Evolutionary conservation across 2,888 invertebrate species (phyloP).

Genomic region (Tuberolachnus salignus): DNA sequence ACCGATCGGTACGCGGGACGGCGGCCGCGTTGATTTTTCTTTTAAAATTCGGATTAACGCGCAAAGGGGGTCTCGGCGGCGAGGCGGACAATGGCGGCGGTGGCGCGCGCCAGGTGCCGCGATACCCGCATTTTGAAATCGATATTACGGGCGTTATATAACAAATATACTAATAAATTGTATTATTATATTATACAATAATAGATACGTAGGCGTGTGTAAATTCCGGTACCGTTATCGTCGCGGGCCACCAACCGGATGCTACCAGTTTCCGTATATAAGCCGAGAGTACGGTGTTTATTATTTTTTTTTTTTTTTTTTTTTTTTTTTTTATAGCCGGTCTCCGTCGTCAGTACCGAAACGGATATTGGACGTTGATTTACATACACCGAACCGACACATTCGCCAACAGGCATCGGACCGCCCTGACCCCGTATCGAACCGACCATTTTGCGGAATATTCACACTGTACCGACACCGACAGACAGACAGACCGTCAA

Average conservation of each 20-base stretch:
- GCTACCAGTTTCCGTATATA: slow-evolving; percentile 18
- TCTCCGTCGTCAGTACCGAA: background rate
- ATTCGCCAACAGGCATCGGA: no score
- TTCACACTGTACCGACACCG: no score
- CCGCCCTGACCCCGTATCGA: no score
- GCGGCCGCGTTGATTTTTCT: slow-evolving; percentile 27
- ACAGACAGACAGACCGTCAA: no score
- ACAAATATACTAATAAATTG: no score
- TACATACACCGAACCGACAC: no score
- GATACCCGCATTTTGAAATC: slow-evolving; percentile 10
- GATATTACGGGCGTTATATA: slow-evolving; percentile 12
- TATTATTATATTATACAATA: background rate
- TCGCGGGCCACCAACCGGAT: slow-evolving; percentile 32
- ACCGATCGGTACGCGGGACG: background rate
- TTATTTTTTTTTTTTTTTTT: no score
- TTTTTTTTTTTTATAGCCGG: no score
- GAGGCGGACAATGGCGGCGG: background rate
- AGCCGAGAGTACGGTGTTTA: no score
- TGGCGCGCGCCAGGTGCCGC: slow-evolving; percentile 42
- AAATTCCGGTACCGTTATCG: slow-evolving; percentile 9
- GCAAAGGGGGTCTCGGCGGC: background rate
- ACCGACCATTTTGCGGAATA: no score
- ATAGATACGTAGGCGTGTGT: slow-evolving; percentile 24
- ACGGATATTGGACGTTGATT: slow-evolving; percentile 5
- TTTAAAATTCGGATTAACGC: slow-evolving; percentile 38